Evolutionary conservation across 64 coral and sea anemone species (phyloP), one percentile per base, ranked within the genome.

Genomic region (Hydrozoanthus tunicans): DNA sequence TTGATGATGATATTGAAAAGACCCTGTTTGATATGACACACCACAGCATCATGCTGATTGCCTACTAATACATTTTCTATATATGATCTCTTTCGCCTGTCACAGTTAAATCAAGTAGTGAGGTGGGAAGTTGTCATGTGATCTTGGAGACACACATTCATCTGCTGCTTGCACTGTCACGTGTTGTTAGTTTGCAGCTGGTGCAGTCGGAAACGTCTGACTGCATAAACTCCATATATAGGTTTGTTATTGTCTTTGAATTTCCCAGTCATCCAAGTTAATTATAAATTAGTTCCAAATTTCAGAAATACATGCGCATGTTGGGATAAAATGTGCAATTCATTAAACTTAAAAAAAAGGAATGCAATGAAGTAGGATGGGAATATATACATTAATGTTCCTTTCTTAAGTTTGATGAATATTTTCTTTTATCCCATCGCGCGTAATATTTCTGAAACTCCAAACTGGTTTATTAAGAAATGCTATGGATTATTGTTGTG

Each of bases 21-120:
- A 43, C 32, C 32, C 32, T 43, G 32, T 43, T 43, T 43, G 32
- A 43, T 43, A 43, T 43, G 32, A 43, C 32, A 43, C 32, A 43
- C 32, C 32, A 1, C 32, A 1, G 32, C 32, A 43, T 43, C 32
- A 43, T 43, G 32, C n/a, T 9, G n/a, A 12, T 67, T 67, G 13
- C 66, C 5, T 23, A 17, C 26, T 51, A 73, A 32, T 74, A 51
- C 11, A 53, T 75, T 10, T 43, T 10, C 53, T 15, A 68, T 15
- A 69, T 69, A 1, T 69, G 15, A 74, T 17, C 8, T 58, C 27
- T 27, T 25, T 74, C n/a, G 10, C 3, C 70, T 23, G 3, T 4
- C 78, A 61, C 58, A 88, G 84, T 88, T 15, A 88, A 88, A 73
- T 55, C 84, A 56, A 88, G 68, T 73, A 67, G 74, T 60, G 84